These are phyloP conservation scores for Stigmatopora argus DNA, from an alignment of 2,113 vertebrate genomes.

Conservation along the genomic window DNA sequence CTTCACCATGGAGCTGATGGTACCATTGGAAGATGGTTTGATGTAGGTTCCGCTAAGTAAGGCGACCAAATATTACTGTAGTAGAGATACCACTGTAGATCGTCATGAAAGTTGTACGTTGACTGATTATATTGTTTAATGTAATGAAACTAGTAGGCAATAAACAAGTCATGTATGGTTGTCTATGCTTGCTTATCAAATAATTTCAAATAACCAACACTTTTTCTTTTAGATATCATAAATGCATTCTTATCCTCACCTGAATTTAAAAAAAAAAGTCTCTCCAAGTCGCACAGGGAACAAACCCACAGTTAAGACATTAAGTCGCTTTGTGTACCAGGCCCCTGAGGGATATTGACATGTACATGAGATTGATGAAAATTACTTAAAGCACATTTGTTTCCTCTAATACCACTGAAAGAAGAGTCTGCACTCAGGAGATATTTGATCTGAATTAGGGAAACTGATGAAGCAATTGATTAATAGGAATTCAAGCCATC, in stretches of 20 bases:
- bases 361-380: conserved; percentile 85
- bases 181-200: too few relatives aligned
- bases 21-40: too few relatives aligned
- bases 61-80: too few relatives aligned
- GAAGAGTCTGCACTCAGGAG: conserved; percentile 82
- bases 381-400: conserved; percentile 87
- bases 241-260: conserved; percentile 15
- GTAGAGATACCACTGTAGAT: too few relatives aligned
- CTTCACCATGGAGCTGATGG: too few relatives aligned
- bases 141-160: neutral
- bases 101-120: neutral
- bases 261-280: conserved; percentile 41
- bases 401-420: conserved; percentile 83
- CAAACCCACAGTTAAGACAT: conserved; percentile 69
- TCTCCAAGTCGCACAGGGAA: conserved; percentile 28
- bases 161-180: too few relatives aligned
- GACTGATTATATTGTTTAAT: neutral
- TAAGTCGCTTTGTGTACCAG: conserved; percentile 65
- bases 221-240: neutral
- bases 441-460: conserved; percentile 98
- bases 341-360: conserved; percentile 73
- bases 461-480: conserved; percentile 96
- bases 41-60: too few relatives aligned
- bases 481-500: conserved; percentile 98
- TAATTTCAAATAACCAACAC: neutral